phyloP scores from a whole-genome alignment of 2,113 vertebrate genomes.

The Philantomba maxwellii region DNA sequence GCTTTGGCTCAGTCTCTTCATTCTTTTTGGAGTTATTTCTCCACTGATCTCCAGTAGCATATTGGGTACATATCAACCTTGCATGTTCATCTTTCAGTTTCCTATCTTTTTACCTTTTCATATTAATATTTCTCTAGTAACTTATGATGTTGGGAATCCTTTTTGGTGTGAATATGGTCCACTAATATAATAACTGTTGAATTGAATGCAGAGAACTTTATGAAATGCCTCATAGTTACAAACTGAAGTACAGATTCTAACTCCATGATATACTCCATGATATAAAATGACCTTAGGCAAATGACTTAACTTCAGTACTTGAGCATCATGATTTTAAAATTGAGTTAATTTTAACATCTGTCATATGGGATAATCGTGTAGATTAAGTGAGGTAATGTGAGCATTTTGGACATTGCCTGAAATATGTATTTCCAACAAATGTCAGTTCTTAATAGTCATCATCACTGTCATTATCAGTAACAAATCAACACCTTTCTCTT shows the following conservation, averaged over 20 bases:
- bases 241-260: not conserved
- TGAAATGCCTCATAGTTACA: not conserved
- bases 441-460: not conserved
- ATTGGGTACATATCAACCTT: not conserved
- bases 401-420: not conserved
- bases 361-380: not conserved
- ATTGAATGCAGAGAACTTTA: not conserved
- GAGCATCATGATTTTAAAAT: not conserved
- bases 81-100: not conserved
- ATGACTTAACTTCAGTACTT: not conserved
- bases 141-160: not conserved
- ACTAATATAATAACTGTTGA: not conserved
- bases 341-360: not conserved
- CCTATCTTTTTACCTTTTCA: not conserved
- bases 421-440: not conserved
- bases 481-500: not conserved
- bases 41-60: not conserved
- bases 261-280: not conserved
- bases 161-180: not conserved
- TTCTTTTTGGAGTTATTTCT: not conserved
- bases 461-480: not conserved
- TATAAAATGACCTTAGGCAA: not conserved
- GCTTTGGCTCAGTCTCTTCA: not conserved
- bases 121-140: not conserved
- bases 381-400: not conserved